Evolutionary conservation across 2,888 invertebrate species (phyloP), one percentile per base, ranked within the genome.

Genomic region (Synergus gifuensis): DNA sequence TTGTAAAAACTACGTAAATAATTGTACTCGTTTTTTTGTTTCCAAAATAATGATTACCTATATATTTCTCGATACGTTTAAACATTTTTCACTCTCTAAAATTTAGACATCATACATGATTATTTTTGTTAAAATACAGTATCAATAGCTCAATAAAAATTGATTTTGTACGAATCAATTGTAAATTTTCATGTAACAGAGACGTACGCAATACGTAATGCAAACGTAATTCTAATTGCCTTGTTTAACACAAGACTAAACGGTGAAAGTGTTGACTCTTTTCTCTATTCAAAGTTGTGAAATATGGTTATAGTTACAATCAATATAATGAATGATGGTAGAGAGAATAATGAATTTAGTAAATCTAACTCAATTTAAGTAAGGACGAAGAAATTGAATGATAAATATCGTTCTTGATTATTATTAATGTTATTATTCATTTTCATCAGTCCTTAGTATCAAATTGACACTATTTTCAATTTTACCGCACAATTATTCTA

Each of bases 211-310:
- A 46, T 49, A 49, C 69, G 28, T 69, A 69, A 69, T 69, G 36
- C 36, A 69, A 28, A 49, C 69, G 49, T 49, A 49, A 69, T 69
- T 69, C 46, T 69, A 49, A 69, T 28, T 49, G 49, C 49, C 69
- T 69, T 49, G 69, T 69, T 69, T 69, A 69, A 49, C 69, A 69
- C 49, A 49, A 69, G 49, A 4, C 69, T 69, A 69, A 69, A 36
- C 69, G 69, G 69, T 49, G 69, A 69, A 69, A 69, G 69, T 49
- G 49, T 69, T 69, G 28, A 49, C 28, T 49, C 49, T 69, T n/a
- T 69, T 69, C 69, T 69, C 22, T 49, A 69, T 16, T 69, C 49
- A 22, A 46, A 49, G 28, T 49, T 69, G 28, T 28, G 69, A 28
- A 69, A 69, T 69, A 36, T 69, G 28, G 49, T 36, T 69, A 49